Base-by-base conservation (phyloP, 2,888 invertebrate genomes). In the Pyralis farinalis region DNA sequence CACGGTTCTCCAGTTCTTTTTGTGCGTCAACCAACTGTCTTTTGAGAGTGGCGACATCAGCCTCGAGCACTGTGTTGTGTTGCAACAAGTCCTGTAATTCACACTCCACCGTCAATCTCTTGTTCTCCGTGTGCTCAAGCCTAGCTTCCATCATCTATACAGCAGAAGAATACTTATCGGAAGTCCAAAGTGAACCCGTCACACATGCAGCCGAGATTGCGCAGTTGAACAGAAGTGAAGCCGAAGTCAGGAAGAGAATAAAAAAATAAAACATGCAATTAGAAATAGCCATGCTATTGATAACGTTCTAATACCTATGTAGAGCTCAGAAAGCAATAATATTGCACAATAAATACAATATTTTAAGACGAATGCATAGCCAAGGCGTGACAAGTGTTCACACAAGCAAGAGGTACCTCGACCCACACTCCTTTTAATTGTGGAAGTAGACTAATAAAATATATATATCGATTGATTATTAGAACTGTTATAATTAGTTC, bases 51-150 rank as follows among this genome's bases (percentile, higher is more conserved):
- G 76, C 81, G 47, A 93, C 73, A 68, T 91, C 91, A 9, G 86
- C 86, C 58, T 93, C 92, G 34, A 94, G 73, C 44, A 92, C 91
- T 49, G 92, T 90, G 71, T 94, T 94, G 67, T 94, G 93, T 63
- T 92, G 90, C 46, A 92, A 78, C 48, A 93, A 75, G 61, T 92
- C 93, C 80, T 94, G 92, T 47, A 76, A 75, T 71, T 76, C 77
- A 72, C 69, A 75, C 85, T 93, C 93, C 11, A 93, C 84, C 41
- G 83, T 90, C 65, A 92, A 84, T 78, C 92, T 91, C 70, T 93
- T 92, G 44, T 87, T 90, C 42, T 91, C 90, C 31, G 92, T 87
- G 67, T 92, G 92, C 51, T 90, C 91, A 48, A 94, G 83, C 71
- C 91, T 92, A 60, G 91, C 91, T 53, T 91, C 89, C 58, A 93